These are phyloP conservation scores for Galleria mellonella DNA, from an alignment of 1,140 invertebrate species.

Conservation along the genomic window DNA sequence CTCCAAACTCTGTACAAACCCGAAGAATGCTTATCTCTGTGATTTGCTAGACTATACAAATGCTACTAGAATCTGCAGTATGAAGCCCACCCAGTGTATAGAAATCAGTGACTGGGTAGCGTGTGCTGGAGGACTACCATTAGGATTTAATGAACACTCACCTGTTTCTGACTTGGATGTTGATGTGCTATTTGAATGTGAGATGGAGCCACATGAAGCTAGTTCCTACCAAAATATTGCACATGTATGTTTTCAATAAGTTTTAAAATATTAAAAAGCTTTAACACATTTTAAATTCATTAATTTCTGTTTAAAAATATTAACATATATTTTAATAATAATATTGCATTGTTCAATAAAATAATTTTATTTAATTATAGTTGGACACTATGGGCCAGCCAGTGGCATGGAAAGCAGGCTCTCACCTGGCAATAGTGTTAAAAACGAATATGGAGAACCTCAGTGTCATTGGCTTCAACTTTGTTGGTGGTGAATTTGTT, in stretches of 20 bases:
- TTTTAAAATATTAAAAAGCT: no score
- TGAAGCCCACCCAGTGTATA: slow-evolving; percentile 59
- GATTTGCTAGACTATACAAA: slow-evolving; percentile 61
- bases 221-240: slow-evolving; percentile 43
- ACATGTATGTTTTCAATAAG: slow-evolving; percentile 40
- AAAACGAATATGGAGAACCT: slow-evolving; percentile 63
- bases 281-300: no score
- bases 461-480: slow-evolving; percentile 53
- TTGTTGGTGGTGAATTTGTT: slow-evolving; percentile 59
- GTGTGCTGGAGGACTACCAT: slow-evolving; percentile 48
- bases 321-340: slow-evolving; percentile 3
- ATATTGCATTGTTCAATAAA: no score
- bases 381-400: slow-evolving; percentile 60
- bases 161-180: slow-evolving; percentile 48
- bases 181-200: slow-evolving; percentile 64
- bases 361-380: slow-evolving; percentile 22
- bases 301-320: no score
- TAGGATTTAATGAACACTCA: slow-evolving; percentile 40
- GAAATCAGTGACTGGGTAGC: slow-evolving; percentile 62
- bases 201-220: slow-evolving; percentile 56
- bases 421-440: slow-evolving; percentile 56
- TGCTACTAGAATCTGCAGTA: slow-evolving; percentile 58
- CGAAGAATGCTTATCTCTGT: slow-evolving; percentile 66
- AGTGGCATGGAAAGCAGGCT: slow-evolving; percentile 62
- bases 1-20: slow-evolving; percentile 60